These are phyloP conservation scores for Albula goreensis DNA, from an alignment of 2,113 vertebrate genomes.

Conservation along the genomic window DNA sequence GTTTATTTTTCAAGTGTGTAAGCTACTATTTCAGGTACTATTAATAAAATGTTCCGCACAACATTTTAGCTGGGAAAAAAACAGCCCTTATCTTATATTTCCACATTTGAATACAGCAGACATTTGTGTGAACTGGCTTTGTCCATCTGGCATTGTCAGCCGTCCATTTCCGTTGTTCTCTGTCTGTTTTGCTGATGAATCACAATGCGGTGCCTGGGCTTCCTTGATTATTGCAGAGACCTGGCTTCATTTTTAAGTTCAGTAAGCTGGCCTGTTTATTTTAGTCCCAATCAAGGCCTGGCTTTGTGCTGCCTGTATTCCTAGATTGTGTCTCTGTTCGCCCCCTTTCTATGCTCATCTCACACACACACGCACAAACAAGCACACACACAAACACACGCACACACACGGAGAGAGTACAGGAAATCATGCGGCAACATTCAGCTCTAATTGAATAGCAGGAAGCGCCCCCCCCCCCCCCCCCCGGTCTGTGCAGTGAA, in stretches of 20 bases:
- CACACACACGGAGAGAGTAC: background rate
- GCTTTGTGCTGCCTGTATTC: background rate
- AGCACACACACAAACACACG: background rate
- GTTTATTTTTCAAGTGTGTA: background rate
- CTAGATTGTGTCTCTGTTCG: constrained; percentile 11
- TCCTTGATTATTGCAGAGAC: background rate
- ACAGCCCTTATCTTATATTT: constrained; percentile 2
- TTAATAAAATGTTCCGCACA: background rate
- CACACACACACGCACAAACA: background rate
- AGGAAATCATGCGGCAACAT: constrained; percentile 54
- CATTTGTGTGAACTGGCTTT: constrained; percentile 6
- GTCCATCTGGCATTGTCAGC: background rate
- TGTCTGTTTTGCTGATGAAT: constrained; percentile 35
- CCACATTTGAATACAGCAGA: background rate
- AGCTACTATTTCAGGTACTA: background rate
- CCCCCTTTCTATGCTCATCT: background rate
- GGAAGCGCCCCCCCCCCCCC: constrained; percentile 67
- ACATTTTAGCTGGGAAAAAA: background rate
- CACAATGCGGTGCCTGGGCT: constrained; percentile 10
- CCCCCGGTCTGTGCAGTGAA: constrained; percentile 70
- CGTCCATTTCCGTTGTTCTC: background rate
- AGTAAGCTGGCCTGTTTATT: background rate
- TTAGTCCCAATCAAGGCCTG: background rate
- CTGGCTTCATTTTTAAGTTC: constrained; percentile 3
- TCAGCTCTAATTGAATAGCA: constrained; percentile 76